These are phyloP conservation scores for Agraylea sexmaculata DNA, from an alignment of 1,140 invertebrate species.

Conservation along the genomic window DNA sequence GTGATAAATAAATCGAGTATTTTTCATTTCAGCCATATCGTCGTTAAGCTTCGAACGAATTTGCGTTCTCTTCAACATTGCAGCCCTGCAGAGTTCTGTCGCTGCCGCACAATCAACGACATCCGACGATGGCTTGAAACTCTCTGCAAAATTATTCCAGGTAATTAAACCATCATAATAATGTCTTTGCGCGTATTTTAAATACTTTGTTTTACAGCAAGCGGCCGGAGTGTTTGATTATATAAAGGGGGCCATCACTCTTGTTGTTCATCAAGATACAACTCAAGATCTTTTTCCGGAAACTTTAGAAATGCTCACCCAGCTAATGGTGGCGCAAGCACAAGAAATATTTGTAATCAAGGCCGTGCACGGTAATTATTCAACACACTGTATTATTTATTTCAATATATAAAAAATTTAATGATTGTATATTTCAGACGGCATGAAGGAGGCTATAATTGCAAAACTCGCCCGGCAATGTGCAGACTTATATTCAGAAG, in stretches of 20 bases:
- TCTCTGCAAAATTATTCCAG: slow-evolving; percentile 86
- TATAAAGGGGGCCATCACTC: slow-evolving; percentile 75
- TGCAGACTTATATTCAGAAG: slow-evolving; percentile 88
- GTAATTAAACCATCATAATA: no score
- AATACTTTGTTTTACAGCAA: slow-evolving; percentile 49
- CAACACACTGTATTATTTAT: not conserved
- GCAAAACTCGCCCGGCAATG: slow-evolving; percentile 87
- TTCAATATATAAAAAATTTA: slow-evolving; percentile 3
- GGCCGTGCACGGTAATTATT: slow-evolving; percentile 66
- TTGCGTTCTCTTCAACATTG: slow-evolving; percentile 95
- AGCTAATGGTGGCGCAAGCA: slow-evolving; percentile 93
- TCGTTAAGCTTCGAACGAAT: slow-evolving; percentile 87
- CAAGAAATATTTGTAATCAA: slow-evolving; percentile 96
- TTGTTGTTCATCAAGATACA: slow-evolving; percentile 84
- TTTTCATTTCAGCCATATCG: slow-evolving; percentile 53
- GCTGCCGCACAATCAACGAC: slow-evolving; percentile 76
- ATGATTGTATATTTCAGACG: slow-evolving; percentile 48
- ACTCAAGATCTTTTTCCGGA: slow-evolving; percentile 92
- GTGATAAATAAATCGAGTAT: no score
- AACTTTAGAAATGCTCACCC: slow-evolving; percentile 69
- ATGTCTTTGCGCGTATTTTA: no score
- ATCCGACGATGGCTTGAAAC: slow-evolving; percentile 87
- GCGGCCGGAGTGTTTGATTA: slow-evolving; percentile 83
- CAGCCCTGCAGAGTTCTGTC: slow-evolving; percentile 81
- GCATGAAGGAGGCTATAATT: slow-evolving; percentile 87